phyloP scores from a whole-genome alignment of 2,797 vertebrate species.

The Enoplosus armatus region DNA sequence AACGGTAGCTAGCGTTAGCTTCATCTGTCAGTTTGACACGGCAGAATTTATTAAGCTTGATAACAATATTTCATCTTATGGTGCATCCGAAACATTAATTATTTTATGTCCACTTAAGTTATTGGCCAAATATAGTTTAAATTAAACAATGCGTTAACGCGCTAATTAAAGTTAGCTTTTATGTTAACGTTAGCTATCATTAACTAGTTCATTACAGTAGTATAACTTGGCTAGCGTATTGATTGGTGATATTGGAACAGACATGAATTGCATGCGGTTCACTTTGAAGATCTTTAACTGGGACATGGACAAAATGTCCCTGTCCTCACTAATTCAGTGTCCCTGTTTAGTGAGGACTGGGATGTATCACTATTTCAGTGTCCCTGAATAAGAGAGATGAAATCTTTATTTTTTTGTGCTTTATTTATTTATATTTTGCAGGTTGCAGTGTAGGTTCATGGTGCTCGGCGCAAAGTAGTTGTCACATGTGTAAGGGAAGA shows the following conservation, averaged over 20 bases:
- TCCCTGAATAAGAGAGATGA: neutral
- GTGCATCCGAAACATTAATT: neutral
- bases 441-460: neutral
- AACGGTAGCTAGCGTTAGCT: conserved; percentile 64
- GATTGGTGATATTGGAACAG: neutral
- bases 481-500: neutral
- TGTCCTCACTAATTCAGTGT: neutral
- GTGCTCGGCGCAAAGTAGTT: neutral
- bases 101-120: neutral
- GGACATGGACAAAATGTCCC: conserved; percentile 10
- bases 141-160: neutral
- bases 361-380: neutral
- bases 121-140: neutral
- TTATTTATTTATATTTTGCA: neutral
- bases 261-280: neutral
- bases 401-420: neutral
- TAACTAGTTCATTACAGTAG: neutral
- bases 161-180: conserved; percentile 8
- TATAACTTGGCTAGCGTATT: neutral
- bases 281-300: neutral
- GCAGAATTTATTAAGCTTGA: neutral
- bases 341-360: neutral
- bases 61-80: neutral
- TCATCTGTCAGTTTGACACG: conserved; percentile 45
- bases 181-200: conserved; percentile 21